A percentile compares a stretch with the other conserved stretches of the same genome.
phyloP scores from a whole-genome alignment of 1,140 invertebrate species.

The Propsilocerus akamusi region DNA sequence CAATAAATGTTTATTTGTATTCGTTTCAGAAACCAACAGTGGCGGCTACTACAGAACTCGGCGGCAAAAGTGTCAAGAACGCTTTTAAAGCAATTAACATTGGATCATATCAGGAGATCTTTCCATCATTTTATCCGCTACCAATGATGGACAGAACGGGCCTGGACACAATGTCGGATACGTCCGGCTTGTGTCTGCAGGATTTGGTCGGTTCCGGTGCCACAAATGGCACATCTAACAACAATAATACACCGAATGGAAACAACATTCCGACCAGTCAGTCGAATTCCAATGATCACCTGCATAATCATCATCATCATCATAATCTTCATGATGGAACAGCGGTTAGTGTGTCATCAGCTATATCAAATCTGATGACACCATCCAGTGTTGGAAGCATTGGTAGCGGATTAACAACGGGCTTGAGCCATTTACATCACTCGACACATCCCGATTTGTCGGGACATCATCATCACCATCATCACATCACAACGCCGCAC shows the following conservation, averaged over 20 bases:
- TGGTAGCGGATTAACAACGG: constrained; percentile 23
- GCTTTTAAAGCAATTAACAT: constrained; percentile 2
- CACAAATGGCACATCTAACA: constrained; percentile 25
- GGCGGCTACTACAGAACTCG: constrained; percentile 1
- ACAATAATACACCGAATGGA: constrained; percentile 4
- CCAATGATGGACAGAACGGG: constrained; percentile 27
- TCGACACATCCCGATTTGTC: constrained; percentile 15
- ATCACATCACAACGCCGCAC: constrained; percentile 33
- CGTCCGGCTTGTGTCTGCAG: constrained; percentile 44
- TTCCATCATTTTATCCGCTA: neutral
- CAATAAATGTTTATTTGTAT: no score
- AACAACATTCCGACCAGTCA: neutral
- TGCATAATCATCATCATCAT: constrained; percentile 24
- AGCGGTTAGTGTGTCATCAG: constrained; percentile 41
- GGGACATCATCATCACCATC: constrained; percentile 37
- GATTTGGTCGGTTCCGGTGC: constrained; percentile 38
- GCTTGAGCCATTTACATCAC: constrained; percentile 27
- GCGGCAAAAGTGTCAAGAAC: neutral
- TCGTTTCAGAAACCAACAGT: neutral
- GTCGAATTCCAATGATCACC: constrained; percentile 14
- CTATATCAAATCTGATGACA: constrained; percentile 45
- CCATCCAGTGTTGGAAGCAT: constrained; percentile 23
- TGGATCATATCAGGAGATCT: neutral
- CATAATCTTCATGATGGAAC: constrained; percentile 38
- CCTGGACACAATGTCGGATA: constrained; percentile 39